Evolutionary conservation across 2,797 vertebrate genomes (phyloP), one percentile per base, ranked within the genome.

Genomic region (Pipistrellus pipistrellus): DNA sequence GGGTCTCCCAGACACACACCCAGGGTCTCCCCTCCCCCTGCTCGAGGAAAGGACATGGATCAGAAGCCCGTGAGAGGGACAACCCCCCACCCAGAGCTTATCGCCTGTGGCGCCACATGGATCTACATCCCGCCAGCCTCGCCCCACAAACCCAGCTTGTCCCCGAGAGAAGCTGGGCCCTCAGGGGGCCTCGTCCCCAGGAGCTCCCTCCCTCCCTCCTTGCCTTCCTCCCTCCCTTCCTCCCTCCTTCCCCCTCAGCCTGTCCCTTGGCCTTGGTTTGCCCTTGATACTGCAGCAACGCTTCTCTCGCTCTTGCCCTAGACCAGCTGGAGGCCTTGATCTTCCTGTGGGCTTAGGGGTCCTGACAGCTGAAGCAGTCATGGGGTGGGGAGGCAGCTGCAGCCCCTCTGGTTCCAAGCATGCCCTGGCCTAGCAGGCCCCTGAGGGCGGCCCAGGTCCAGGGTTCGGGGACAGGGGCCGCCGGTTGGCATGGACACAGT

Each of bases 251-350:
- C 73, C 38, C 38, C 72, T 73, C 86, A 66, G 98, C 72, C 91
- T 92, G 77, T 83, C 59, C 75, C 97, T 98, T 98, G 98, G 98
- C 98, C 98, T 99, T 99, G 98, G 97, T 98, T 97, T 97, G 98
- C 98, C 98, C 98, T 99, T 99, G 98, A 98, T 98, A 98, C 98
- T 98, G 98, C 98, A 97, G 98, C 98, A 98, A 98, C 97, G 93
- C 97, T 95, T 96, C 93, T 76, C 87, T 35, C 66, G 69, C 57
- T 20, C n/a, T 80, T 75, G 86, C 41, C 80, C 35, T 62, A 82
- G 17, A 68, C 59, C 30, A 77, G 83, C 88, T 46, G 15, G 1
- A 30, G 57, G 48, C 23, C n/a, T 44, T 48, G 69, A 59, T 68
- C 66, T 93, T 94, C 86, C 64, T 48, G 48, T 51, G 38, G 62